Evolutionary conservation across 2,888 invertebrate species (phyloP).

Genomic region (Atrina japonica): DNA sequence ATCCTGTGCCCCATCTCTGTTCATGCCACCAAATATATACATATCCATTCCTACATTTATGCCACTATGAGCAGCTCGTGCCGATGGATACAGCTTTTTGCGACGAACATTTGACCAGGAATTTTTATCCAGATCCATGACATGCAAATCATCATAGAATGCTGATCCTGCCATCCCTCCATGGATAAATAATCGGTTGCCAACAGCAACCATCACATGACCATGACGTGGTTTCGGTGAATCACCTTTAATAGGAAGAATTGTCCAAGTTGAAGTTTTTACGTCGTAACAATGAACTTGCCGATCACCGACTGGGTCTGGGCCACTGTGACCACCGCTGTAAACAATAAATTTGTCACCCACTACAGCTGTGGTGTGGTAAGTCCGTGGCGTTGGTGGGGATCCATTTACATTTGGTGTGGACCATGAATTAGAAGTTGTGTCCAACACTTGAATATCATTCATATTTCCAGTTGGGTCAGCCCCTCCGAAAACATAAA

Average conservation of each 20-base stretch:
- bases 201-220: slow-evolving; percentile 75
- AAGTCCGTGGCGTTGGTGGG: slow-evolving; percentile 75
- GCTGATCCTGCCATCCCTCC: slow-evolving; percentile 79
- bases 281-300: slow-evolving; percentile 76
- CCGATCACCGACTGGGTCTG: slow-evolving; percentile 77
- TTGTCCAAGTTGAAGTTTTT: slow-evolving; percentile 70
- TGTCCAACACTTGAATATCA: slow-evolving; percentile 76
- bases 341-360: slow-evolving; percentile 76
- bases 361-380: slow-evolving; percentile 71
- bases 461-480: slow-evolving; percentile 77
- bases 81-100: slow-evolving; percentile 70
- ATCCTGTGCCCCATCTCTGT: slow-evolving; percentile 77
- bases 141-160: slow-evolving; percentile 79
- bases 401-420: slow-evolving; percentile 62
- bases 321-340: slow-evolving; percentile 77
- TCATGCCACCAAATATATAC: slow-evolving; percentile 80
- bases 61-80: slow-evolving; percentile 78
- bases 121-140: slow-evolving; percentile 73
- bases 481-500: slow-evolving; percentile 79
- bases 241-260: slow-evolving; percentile 69
- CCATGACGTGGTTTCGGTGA: slow-evolving; percentile 79
- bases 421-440: slow-evolving; percentile 66
- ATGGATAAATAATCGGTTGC: slow-evolving; percentile 75
- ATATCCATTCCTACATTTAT: slow-evolving; percentile 66
- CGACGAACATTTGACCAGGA: slow-evolving; percentile 73